Evolutionary conservation across 2,888 invertebrate genomes (phyloP), one percentile per base, ranked within the genome.

Genomic region (Hofmannophila pseudospretella): DNA sequence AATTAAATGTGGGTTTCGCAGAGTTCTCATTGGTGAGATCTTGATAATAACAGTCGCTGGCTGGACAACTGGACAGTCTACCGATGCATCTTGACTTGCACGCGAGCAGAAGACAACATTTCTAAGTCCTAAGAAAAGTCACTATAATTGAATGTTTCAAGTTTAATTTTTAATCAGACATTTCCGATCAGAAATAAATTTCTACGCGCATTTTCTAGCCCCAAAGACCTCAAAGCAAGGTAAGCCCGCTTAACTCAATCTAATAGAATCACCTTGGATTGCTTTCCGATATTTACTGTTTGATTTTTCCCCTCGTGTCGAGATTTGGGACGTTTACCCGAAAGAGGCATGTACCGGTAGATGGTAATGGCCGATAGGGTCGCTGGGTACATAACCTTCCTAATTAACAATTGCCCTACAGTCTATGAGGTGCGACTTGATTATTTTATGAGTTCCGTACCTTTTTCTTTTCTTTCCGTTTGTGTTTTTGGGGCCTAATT

Each of bases 211-310:
- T 64, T 63, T 49, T 48, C 41, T 51, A 60, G 47, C 49, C 64
- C 54, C 53, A 38, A 53, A 66, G 59, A 66, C 62, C 63, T 68
- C 57, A 65, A 61, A 64, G 67, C 51, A 59, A 65, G 64, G 67
- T 69, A 68, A 69, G 58, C 58, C 55, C 59, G 63, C 65, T 80
- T 78, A 70, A 75, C 73, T 80, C 71, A 78, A 75, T 73, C 74
- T 81, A 85, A 84, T 81, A 79, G 81, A 85, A 87, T 84, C 76
- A 80, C 77, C 67, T 74, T 65, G 62, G 78, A 81, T 82, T 75
- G 76, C 75, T 84, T 82, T 81, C 79, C 82, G 73, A 85, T 86
- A 86, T 82, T 81, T 82, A 84, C 82, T 67, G 74, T 75, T 75
- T 72, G 79, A 78, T 82, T 82, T 80, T 81, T 74, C 76, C 81